phyloP scores from a whole-genome alignment of 2,113 vertebrate species.

The Passer montanus region DNA sequence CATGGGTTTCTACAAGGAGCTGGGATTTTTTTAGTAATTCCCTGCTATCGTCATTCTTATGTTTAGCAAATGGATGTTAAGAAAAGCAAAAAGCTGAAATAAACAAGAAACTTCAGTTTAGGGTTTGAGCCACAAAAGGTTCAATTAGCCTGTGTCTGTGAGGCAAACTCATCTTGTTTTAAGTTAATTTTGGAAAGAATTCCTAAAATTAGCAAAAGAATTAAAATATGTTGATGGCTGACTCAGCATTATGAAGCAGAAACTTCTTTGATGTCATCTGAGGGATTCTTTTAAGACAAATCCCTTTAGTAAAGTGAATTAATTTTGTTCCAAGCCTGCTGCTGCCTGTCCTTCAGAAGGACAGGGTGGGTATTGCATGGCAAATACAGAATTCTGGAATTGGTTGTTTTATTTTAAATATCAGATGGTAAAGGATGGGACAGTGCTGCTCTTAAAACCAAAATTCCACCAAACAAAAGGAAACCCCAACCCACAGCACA shows the following conservation, averaged over 20 bases:
- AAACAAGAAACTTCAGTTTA: neutral
- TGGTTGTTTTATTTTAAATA: neutral
- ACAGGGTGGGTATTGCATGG: rapidly evolving
- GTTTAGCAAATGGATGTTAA: neutral
- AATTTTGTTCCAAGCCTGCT: neutral
- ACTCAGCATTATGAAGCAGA: neutral
- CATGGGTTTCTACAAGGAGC: neutral
- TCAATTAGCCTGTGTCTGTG: neutral
- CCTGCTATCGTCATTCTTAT: rapidly evolving
- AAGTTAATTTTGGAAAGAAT: too few relatives aligned
- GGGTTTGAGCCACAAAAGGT: neutral
- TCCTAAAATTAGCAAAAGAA: neutral
- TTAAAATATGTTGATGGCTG: neutral
- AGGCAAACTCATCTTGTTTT: neutral
- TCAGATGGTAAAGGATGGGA: rapidly evolving
- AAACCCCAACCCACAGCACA: too few relatives aligned
- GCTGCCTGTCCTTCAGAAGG: neutral
- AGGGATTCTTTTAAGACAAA: neutral
- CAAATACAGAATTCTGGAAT: neutral
- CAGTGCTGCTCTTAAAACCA: neutral
- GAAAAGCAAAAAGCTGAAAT: neutral
- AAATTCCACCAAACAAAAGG: neutral
- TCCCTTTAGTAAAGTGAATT: neutral
- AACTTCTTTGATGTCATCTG: neutral
- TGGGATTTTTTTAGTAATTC: neutral